Conservation (phyloP, 2,888 invertebrate species). For the Hoplodrina ambigua region DNA sequence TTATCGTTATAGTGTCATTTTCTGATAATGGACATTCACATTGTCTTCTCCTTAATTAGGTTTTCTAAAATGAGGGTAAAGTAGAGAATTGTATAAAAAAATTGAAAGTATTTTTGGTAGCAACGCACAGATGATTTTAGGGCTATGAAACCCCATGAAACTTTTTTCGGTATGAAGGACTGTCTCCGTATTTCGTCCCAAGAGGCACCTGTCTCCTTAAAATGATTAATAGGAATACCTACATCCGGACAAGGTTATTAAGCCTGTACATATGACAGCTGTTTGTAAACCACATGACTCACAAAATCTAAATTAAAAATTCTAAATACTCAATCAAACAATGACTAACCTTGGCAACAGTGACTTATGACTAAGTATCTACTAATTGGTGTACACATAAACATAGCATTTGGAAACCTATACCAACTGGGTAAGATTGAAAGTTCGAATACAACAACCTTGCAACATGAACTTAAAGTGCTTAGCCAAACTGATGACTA, state of each 20-base stretch:
- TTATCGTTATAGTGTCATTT: not conserved
- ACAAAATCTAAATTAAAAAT: slow-evolving; percentile 41
- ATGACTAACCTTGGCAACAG: slow-evolving; percentile 45
- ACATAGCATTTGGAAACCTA: slow-evolving; percentile 29
- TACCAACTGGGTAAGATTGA: slow-evolving; percentile 28
- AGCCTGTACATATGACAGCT: slow-evolving; percentile 27
- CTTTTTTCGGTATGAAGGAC: too few relatives aligned
- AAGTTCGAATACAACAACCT: slow-evolving; percentile 22
- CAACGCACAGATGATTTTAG: too few relatives aligned
- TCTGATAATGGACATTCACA: not conserved
- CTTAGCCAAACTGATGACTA: slow-evolving; percentile 63
- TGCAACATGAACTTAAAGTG: slow-evolving; percentile 39
- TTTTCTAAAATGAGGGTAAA: not conserved
- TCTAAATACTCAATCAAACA: slow-evolving; percentile 53
- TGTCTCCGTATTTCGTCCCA: not conserved
- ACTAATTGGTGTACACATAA: slow-evolving; percentile 14
- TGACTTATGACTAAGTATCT: slow-evolving; percentile 54
- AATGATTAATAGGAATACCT: not conserved
- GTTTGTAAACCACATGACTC: slow-evolving; percentile 38
- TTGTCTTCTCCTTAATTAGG: slow-evolving; percentile 10
- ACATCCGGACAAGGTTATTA: not conserved
- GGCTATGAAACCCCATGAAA: too few relatives aligned
- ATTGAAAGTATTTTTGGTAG: too few relatives aligned
- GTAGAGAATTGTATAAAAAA: too few relatives aligned
- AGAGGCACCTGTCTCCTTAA: not conserved